Evolutionary conservation across 1,140 invertebrate genomes (phyloP).

Genomic region (Meteorus sp.): DNA sequence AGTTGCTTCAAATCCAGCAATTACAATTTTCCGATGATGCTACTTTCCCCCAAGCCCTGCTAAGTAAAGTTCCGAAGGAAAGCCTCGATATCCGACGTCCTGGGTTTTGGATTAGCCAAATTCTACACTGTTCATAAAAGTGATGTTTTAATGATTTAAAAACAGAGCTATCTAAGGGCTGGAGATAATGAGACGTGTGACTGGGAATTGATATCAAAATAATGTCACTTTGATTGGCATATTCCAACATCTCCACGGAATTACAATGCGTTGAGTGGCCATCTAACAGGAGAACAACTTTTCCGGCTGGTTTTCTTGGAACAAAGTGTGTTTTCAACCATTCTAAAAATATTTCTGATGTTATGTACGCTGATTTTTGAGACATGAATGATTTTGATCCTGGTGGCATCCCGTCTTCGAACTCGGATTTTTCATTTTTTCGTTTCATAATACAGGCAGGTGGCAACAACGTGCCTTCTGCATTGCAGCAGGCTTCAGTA

Average conservation of each 20-base stretch:
- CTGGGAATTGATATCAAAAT: conserved; percentile 47
- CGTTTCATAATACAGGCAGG: conserved; percentile 32
- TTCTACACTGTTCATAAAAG: conserved; percentile 19
- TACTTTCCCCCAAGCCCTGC: conserved; percentile 25
- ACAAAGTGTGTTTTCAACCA: conserved; percentile 49
- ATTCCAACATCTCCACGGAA: conserved; percentile 39
- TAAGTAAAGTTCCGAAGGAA: conserved; percentile 21
- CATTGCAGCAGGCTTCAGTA: conserved; percentile 46
- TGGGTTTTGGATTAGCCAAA: conserved; percentile 23
- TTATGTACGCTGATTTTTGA: conserved; percentile 48
- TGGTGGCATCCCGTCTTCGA: conserved; percentile 39
- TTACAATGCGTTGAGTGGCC: conserved; percentile 47
- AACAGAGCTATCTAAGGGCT: conserved; percentile 44
- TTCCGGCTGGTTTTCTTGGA: conserved; percentile 42
- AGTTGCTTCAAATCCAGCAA: not conserved
- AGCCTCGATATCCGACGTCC: conserved; percentile 18
- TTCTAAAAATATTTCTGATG: conserved; percentile 44
- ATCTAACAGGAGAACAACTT: conserved; percentile 49
- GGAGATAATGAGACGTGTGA: conserved; percentile 46
- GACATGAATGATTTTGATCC: conserved; percentile 46
- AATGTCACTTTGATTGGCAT: conserved; percentile 44
- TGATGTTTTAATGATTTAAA: conserved; percentile 40
- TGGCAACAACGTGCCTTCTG: conserved; percentile 31
- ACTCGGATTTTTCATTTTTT: conserved; percentile 46
- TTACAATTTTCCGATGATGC: conserved; percentile 27